Percentiles rank a stretch among this genome's conserved stretches.
Evolutionary conservation across 2,113 vertebrate species (phyloP).

Genomic region (Paramormyrops kingsleyae): DNA sequence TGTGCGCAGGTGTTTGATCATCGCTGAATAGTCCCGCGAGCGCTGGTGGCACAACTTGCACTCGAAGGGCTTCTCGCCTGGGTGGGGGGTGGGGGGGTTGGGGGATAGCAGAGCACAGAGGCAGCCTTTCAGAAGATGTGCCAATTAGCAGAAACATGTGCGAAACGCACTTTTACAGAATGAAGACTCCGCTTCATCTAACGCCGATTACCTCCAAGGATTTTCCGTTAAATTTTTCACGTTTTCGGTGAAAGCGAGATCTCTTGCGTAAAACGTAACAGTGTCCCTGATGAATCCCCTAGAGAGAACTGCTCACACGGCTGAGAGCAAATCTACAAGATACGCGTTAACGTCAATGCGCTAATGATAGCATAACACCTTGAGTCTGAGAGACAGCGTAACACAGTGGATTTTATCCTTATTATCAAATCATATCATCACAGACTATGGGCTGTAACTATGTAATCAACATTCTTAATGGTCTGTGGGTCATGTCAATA

Average conservation of each 20-base stretch:
- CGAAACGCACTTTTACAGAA: not conserved
- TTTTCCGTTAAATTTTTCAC: not conserved
- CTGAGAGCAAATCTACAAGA: not conserved
- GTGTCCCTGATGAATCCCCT: not conserved
- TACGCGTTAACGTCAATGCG: not conserved
- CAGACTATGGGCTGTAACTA: not conserved
- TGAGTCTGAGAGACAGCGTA: not conserved
- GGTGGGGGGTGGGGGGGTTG: not conserved
- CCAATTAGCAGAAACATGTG: not conserved
- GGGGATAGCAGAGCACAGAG: not conserved
- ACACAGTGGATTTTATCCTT: not conserved
- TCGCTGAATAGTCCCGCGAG: slow-evolving; percentile 97
- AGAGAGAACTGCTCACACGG: not conserved
- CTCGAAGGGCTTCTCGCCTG: slow-evolving; percentile 98
- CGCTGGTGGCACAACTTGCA: slow-evolving; percentile 98
- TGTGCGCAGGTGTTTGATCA: slow-evolving; percentile 98
- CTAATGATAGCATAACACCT: not conserved
- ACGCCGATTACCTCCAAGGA: not conserved
- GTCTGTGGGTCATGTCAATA: not conserved
- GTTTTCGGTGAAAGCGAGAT: not conserved
- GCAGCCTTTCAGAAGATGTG: not conserved
- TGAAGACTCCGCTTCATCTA: not conserved
- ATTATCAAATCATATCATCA: not conserved
- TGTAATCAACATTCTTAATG: not conserved
- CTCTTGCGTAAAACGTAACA: not conserved